Base-by-base conservation (phyloP, 2,113 vertebrate species). In the Tyrannus savana region DNA sequence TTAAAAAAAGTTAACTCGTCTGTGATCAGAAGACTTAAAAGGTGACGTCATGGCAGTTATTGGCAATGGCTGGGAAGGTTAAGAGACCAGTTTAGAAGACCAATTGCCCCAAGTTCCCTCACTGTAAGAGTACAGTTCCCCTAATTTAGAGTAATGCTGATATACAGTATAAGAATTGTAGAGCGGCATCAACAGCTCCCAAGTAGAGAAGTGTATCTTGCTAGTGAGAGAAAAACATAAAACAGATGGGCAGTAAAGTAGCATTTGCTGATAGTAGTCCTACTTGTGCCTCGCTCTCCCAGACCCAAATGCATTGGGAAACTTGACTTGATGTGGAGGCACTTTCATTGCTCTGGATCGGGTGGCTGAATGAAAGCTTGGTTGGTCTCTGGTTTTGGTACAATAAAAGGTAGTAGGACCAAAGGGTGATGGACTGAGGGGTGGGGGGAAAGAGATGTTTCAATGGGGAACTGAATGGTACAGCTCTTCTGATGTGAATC, bases 381-480 rank as follows among this genome's bases (percentile, higher is more conserved):
- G 10, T 42, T 79, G 35, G 9, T 42, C 30, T 35, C 7, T 56
- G 8, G 4, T 84, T 81, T 84, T 84, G 21, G 6, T 59, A 41
- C 18, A 25, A 7, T 81, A 31, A 66, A n/a, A 89, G 11, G 50
- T 37, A 49, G 11, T 19, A 42, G 25, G 49, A 66, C 13, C 24
- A 35, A 44, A 50, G 28, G 13, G 4, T n/a, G 19, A 4, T 46
- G 21, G 22, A 2, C 27, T 30, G 3, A 12, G 9, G 5, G 1
- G 0, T 1, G 3, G 5, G 12, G 6, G 15, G 12, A 12, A n/a
- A 31, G 16, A 55, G 14, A 6, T 71, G 13, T 75, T 73, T 50
- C 10, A 2, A 2, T 55, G 30, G 42, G n/a, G 11, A 19, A 7
- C 41, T 53, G 46, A 41, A 46, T 39, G 30, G 17, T 55, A 10